Evolutionary conservation across 2,113 vertebrate genomes (phyloP), one percentile per base, ranked within the genome.

Genomic region (Trogon melanurus): DNA sequence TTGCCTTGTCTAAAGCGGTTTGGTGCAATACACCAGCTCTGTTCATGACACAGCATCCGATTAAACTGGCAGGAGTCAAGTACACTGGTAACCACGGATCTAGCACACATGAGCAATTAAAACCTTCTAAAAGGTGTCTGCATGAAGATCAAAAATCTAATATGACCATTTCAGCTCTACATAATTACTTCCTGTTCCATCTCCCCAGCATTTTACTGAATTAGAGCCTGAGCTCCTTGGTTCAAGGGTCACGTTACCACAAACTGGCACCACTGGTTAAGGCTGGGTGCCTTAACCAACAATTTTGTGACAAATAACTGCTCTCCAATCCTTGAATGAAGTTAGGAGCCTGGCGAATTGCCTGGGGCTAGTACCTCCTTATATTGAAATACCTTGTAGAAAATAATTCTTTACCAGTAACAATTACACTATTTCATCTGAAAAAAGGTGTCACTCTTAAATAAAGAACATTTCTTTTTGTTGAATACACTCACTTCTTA

Each of bases 401-500:
- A 86, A 91, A 41, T 14, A 2, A 44, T 48, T 64, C 47, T 70
- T 62, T 36, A 57, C 27, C 16, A 73, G 50, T 21, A 87, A 32
- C 17, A 91, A 85, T 34, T 50, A 53, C 6, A 48, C 21, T 38
- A 54, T 22, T 54, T 65, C 5, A 62, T 53, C n/a, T 69, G 16
- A 65, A 79, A 70, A 60, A 86, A 61, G 2, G 6, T 48, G 16
- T 26, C 8, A 6, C 25, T 21, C 15, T 13, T 25, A 71, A 27
- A 66, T 34, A 25, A 72, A 61, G 32, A 78, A 17, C 5, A 15
- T 79, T n/a, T 75, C 45, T 36, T 74, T 25, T 48, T 8, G 6
- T 15, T 58, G 47, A 30, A 66, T 15, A n/a, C 10, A 96, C 98
- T 96, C 98, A 99, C 99, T 99, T 99, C 97, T 99, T 99, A 1